A percentile compares a stretch with the other conserved stretches of the same genome.
phyloP scores from a whole-genome alignment of 2,888 invertebrate species.

The Leptinotarsa peninsularis region DNA sequence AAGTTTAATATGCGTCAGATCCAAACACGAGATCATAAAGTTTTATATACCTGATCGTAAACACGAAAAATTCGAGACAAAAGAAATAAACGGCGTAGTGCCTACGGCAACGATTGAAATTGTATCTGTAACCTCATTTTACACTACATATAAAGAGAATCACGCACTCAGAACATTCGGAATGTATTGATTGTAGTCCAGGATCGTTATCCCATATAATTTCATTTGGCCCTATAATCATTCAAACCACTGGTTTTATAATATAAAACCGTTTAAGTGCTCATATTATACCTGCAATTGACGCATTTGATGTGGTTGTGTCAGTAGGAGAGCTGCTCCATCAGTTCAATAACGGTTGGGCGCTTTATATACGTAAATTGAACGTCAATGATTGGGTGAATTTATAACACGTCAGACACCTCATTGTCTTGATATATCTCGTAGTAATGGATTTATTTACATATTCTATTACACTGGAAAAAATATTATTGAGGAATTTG shows the following conservation, averaged over 20 bases:
- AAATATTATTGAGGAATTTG: neutral
- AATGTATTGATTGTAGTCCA: constrained; percentile 9
- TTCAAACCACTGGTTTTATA: constrained; percentile 19
- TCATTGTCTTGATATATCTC: constrained; percentile 18
- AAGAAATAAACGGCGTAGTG: neutral
- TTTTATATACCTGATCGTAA: constrained; percentile 9
- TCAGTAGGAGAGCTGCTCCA: constrained; percentile 15
- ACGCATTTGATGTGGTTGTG: constrained; percentile 26
- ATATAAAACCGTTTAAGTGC: constrained; percentile 23
- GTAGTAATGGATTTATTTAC: constrained; percentile 18
- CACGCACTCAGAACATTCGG: neutral
- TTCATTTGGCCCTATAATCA: constrained; percentile 21
- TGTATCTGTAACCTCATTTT: constrained; percentile 14
- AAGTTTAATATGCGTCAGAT: constrained; percentile 6
- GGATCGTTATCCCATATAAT: constrained; percentile 19
- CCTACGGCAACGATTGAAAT: constrained; percentile 9
- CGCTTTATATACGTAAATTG: constrained; percentile 26
- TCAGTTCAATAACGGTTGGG: constrained; percentile 19
- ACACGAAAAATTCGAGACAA: constrained; percentile 13
- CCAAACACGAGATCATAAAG: constrained; percentile 1
- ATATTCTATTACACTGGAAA: neutral
- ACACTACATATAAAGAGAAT: constrained; percentile 13
- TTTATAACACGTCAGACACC: constrained; percentile 18
- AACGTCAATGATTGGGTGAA: constrained; percentile 25
- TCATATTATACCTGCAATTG: constrained; percentile 25